Base-by-base conservation (phyloP, 2,797 vertebrate species). In the Gymnothorax javanicus region DNA sequence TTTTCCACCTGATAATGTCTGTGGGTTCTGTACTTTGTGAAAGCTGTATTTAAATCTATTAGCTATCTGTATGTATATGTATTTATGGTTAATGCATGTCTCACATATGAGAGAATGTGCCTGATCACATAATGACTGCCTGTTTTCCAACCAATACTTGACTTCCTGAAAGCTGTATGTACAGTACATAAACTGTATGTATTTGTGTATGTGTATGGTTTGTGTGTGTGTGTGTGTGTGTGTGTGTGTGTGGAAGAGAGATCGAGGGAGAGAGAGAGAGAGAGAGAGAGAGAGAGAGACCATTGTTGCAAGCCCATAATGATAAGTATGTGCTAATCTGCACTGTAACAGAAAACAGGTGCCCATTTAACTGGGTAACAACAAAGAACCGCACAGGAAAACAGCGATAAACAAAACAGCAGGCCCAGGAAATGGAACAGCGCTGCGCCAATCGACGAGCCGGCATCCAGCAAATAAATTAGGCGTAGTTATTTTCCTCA, bases 391-490 rank as follows among this genome's bases (percentile, higher is more conserved):
- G 27, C 17, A 50, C 71, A 15, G 71, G 33, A 27, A 50, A 50
- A 43, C 13, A 17, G 17, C 7, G 33, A 75, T 43, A 75, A 43
- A 75, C 27, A 75, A 75, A 50, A 50, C 69, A 73, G 69, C 69
- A 13, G 27, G 27, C 71, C 13, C 71, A 50, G 27, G 71, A 50
- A 75, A 75, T 50, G 71, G 17, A 50, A 50, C 1, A 43, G 27
- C 71, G 23, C 50, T 23, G 43, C 9, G 50, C 75, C 75, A 79
- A 15, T 54, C 75, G 2, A 6, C 75, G 23, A 7, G 50, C 8
- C 75, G 50, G 15, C 9, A 52, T 79, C 43, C 75, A 54, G 17
- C 75, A 79, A 79, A 52, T 79, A 79, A 79, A 52, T 79, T 75
- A 75, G 20, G 75, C 50, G 23, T 13, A 79, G 75, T 54, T 54